Base-by-base conservation (phyloP, 2,888 invertebrate genomes). In the Leptothorax acervorum region DNA sequence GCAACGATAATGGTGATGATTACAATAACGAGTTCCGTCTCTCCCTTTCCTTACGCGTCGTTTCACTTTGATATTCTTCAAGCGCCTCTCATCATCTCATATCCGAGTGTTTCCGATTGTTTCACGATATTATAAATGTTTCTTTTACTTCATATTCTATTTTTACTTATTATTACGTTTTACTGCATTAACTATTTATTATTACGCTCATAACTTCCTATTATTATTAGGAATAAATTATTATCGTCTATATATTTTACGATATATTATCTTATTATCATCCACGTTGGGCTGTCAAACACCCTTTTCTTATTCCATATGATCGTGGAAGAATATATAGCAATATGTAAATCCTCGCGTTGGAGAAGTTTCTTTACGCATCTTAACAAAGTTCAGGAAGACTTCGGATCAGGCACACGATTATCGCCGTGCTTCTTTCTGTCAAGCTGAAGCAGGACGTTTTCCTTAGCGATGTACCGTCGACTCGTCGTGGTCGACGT, bases 371-470 rank as follows among this genome's bases (percentile, higher is more conserved):
- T 63, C 70, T 62, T 12, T 39, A 42, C 15, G 53, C 31, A 79
- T n/a, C 48, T 85, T 87, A 88, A 55, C 35, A n/a, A 51, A 60
- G 55, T 85, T 91, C 87, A 89, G 93, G 94, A 94, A 94, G 94
- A 94, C 94, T 89, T 90, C 90, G 87, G 90, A 94, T 93, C 89
- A 94, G 94, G 94, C 94, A 94, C 94, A 88, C 92, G 88, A 92
- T 91, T 86, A 82, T 84, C 78, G 79, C 51, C 74, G 51, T 45
- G 45, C 60, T 73, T 51, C 12, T 39, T 45, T 68, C 60, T 57
- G 15, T n/a, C 35, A 55, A 53, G 65, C 31, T 35, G 78, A 85
- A 81, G 74, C 82, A 82, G 39, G 51, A 71, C 48, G n/a, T 53
- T 79, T 70, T n/a, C 15, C 70, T 89, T 81, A 86, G 65, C 68